These are phyloP conservation scores for Trachymyrmex cornetzi DNA, from an alignment of 1,140 invertebrate genomes.

Conservation along the genomic window DNA sequence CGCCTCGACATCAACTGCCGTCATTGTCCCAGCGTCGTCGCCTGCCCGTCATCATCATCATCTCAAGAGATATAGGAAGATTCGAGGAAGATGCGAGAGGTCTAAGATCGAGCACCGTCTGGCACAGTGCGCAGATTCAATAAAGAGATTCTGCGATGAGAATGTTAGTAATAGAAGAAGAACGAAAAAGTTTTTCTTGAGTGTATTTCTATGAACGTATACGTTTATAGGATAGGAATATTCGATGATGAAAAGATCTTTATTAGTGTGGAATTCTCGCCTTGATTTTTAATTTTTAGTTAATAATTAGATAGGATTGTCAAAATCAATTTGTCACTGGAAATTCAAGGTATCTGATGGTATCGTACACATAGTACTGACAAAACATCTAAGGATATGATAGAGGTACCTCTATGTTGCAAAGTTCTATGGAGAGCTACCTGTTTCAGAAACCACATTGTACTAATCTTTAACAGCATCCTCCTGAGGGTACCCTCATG, in stretches of 20 bases:
- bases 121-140: conserved; percentile 17
- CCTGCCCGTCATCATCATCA: conserved; percentile 13
- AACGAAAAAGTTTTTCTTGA: background rate
- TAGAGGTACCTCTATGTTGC: background rate
- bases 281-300: conserved; percentile 15
- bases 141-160: conserved; percentile 15
- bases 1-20: conserved; percentile 64
- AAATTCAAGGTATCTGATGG: background rate
- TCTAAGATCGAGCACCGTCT: conserved; percentile 70
- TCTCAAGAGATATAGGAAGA: conserved; percentile 65
- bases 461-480: conserved; percentile 36
- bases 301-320: background rate
- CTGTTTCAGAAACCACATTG: conserved; percentile 27
- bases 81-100: conserved; percentile 61
- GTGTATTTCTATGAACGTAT: background rate
- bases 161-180: background rate
- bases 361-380: background rate
- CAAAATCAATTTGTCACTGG: background rate
- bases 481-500: conserved; percentile 23
- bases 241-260: background rate
- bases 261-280: background rate
- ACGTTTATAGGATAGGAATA: background rate
- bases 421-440: background rate
- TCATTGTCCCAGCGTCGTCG: conserved; percentile 67
- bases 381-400: background rate